Conservation (phyloP, 2,888 invertebrate genomes). For the Protodeltote pygarga region DNA sequence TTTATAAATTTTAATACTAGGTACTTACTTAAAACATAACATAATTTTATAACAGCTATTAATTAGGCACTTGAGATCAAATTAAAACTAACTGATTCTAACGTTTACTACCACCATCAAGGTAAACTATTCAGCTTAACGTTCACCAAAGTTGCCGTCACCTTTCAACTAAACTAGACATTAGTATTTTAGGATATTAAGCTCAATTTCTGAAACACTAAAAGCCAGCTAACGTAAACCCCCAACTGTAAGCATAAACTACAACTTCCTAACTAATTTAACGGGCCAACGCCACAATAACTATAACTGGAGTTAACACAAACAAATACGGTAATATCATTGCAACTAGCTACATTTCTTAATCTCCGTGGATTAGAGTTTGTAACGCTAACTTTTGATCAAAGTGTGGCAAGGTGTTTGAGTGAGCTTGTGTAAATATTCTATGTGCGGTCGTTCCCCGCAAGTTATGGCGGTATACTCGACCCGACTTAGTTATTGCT, state of each 20-base stretch:
- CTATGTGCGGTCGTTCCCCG: constrained; percentile 59
- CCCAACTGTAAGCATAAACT: constrained; percentile 30
- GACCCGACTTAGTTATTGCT: constrained; percentile 52
- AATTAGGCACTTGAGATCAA: too few relatives aligned
- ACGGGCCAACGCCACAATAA: constrained; percentile 17
- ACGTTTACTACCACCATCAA: too few relatives aligned
- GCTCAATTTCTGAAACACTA: constrained; percentile 31
- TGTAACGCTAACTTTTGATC: constrained; percentile 47
- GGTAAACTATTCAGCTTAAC: too few relatives aligned
- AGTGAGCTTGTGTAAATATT: constrained; percentile 63
- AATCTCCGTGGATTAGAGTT: constrained; percentile 36
- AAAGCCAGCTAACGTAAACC: constrained; percentile 18
- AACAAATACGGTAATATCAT: constrained; percentile 29
- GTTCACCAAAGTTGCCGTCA: too few relatives aligned
- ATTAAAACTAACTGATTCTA: too few relatives aligned
- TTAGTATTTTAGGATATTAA: constrained; percentile 11
- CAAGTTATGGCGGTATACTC: constrained; percentile 61
- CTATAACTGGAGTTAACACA: constrained; percentile 24
- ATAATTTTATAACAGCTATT: too few relatives aligned
- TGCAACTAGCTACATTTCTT: constrained; percentile 30
- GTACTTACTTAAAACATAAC: too few relatives aligned
- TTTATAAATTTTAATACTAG: too few relatives aligned
- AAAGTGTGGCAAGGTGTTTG: constrained; percentile 46
- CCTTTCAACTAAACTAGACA: background rate
- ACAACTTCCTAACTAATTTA: constrained; percentile 32